Base-by-base conservation (phyloP, 1,140 invertebrate species). In the Popillia japonica region DNA sequence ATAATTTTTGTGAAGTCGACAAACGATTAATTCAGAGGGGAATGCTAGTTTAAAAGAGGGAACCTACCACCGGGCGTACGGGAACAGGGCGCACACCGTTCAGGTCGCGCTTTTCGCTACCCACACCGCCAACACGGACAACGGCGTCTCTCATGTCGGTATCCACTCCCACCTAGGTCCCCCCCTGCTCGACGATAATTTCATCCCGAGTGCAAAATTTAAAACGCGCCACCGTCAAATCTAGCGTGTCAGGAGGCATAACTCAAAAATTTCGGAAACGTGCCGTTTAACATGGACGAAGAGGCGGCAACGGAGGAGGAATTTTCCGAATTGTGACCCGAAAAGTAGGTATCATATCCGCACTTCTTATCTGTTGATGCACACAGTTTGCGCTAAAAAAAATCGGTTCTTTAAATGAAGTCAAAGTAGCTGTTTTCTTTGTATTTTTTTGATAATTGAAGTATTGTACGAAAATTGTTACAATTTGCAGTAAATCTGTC, bases 1-100 rank as follows among this genome's bases (percentile, higher is more conserved):
- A 77, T 77, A 77, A 77, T 77, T 77, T 77, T 77, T 77, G 76
- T 77, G 61, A 77, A 77, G 76, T 77, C 76, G 76, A 77, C 76
- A 77, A 77, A 77, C 76, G 76, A 77, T 77, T 77, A 77, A 77
- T 77, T 77, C 76, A 75, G 41, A 77, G 61, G 61, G 61, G 64
- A 61, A 55, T 59, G 48, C 75, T 55, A 55, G 48, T 55, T 55
- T 55, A 55, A 55, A 55, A 17, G 14, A n/a, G 14, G 48, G 48
- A 17, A 55, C 48, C n/a, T 34, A 34, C 27, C 48, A 55, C 17
- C 48, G 48, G 48, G 17, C 48, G 48, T 6, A 55, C 14, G 48
- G 27, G 48, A n/a, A 55, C 17, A n/a, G 48, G 27, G 48, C n/a
- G 17, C 3, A 55, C 61, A 20, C 44, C 61, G 61, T 68, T 22